Percentiles rank a stretch among this genome's conserved stretches.
Conservation (phyloP, 23 tunicate genomes). For the Styela clava region DNA sequence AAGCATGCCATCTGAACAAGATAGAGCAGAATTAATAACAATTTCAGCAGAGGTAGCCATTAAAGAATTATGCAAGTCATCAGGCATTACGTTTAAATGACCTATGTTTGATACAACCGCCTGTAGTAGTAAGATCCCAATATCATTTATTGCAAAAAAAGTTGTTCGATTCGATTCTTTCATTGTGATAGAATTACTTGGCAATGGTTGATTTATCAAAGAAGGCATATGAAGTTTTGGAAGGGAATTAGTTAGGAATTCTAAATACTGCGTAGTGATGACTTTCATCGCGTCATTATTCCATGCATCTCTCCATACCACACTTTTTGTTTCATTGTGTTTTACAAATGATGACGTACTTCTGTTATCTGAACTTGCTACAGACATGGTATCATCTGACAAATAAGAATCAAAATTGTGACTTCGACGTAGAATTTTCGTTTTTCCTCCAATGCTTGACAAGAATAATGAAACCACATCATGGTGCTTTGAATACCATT, state of each 20-base stretch:
- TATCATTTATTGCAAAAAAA: neutral
- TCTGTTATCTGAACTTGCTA: constrained; percentile 61
- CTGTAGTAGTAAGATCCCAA: constrained; percentile 12
- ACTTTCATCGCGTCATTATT: constrained; percentile 67
- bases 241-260: neutral
- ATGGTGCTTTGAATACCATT: constrained; percentile 28
- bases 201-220: neutral
- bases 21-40: constrained; percentile 9
- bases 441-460: constrained; percentile 67
- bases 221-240: neutral
- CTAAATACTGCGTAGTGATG: constrained; percentile 28
- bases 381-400: constrained; percentile 47
- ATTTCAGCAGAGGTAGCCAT: neutral
- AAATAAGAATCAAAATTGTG: constrained; percentile 8
- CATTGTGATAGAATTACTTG: neutral
- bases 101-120: constrained; percentile 52
- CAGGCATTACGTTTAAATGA: constrained; percentile 35
- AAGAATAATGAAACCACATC: constrained; percentile 45
- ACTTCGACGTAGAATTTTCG: constrained; percentile 49
- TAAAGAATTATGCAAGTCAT: constrained; percentile 21
- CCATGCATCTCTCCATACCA: constrained; percentile 88
- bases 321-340: constrained; percentile 37
- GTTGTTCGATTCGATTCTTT: neutral
- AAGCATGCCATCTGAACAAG: constrained; percentile 15
- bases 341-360: neutral